A percentile compares a stretch with the other conserved stretches of the same genome.
Conservation (phyloP, 2,888 invertebrate genomes). For the Automeris io region DNA sequence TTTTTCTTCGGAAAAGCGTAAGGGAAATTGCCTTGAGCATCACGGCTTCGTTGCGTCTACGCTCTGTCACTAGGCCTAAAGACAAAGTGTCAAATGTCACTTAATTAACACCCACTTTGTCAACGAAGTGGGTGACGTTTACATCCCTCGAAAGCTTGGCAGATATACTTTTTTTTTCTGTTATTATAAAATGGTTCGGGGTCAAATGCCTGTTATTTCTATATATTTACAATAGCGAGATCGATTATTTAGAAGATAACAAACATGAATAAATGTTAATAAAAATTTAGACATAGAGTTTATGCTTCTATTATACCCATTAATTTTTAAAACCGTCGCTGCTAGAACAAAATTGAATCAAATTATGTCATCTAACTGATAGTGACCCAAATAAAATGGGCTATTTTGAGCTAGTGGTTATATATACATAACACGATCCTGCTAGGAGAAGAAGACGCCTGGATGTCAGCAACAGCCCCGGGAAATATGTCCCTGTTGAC, state of each 20-base stretch:
- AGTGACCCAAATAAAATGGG: no score
- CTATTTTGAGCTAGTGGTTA: no score
- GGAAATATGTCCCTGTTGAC: no score
- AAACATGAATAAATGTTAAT: not conserved
- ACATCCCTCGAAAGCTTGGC: no score
- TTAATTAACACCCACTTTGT: conserved; percentile 40
- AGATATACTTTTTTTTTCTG: no score
- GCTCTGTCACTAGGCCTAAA: conserved; percentile 26
- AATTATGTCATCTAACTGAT: no score
- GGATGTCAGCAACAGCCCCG: no score
- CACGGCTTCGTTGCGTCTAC: conserved; percentile 22
- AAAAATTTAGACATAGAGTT: not conserved
- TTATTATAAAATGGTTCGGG: not conserved
- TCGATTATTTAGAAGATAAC: not conserved
- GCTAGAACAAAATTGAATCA: no score
- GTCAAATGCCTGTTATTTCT: not conserved
- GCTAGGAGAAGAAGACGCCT: no score
- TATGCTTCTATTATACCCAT: not conserved
- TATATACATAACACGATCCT: no score
- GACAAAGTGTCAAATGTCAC: conserved; percentile 45
- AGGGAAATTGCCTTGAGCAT: conserved; percentile 47
- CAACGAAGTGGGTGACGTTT: conserved; percentile 17
- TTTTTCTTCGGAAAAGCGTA: conserved; percentile 17
- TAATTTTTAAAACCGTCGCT: not conserved
- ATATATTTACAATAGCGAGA: no score